Base-by-base conservation (phyloP, 2,113 vertebrate species). In the Lanius ludovicianus region DNA sequence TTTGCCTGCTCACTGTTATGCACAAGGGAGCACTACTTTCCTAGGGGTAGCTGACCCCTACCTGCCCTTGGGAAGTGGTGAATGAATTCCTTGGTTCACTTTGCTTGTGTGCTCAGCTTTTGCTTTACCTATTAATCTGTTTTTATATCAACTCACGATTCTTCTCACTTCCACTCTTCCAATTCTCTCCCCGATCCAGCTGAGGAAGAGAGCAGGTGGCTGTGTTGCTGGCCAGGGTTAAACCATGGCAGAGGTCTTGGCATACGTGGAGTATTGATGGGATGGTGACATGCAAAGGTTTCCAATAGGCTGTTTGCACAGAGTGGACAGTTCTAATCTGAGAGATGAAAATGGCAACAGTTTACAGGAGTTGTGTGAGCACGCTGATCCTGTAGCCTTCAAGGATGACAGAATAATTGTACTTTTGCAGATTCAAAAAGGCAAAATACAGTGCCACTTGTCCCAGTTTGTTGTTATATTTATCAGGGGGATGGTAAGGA, bases 121-220 rank as follows among this genome's bases (percentile, higher is more conserved):
- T 55, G 22, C 25, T 79, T 68, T 73, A 22, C 12, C 56, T 39
- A 4, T 27, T 86, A 57, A 75, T 67, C n/a, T 42, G 27, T 25
- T 13, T 77, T 52, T 22, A 53, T 6, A 19, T 47, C n/a, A 84
- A 25, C 20, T 27, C 17, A n/a, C 0, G 1, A 56, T 7, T 31
- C 7, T 46, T 84, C 30, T 77, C 49, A 69, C 33, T 74, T 73
- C 27, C 23, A 33, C 39, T 46, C 44, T 41, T 73, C n/a, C 10
- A 13, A 10, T 60, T 82, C 56, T 79, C 21, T 79, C 42, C 11
- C 18, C 2, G 20, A 52, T 18, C 5, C 35, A 41, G 24, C 30
- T 13, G 16, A 6, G 18, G 5, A 42, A 78, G 13, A 49, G 21
- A 28, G 25, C 0, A 4, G 55, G 35, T 0, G 0, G 3, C 21